Evolutionary conservation across 2,797 vertebrate species (phyloP), one percentile per base, ranked within the genome.

Genomic region (Danio tinwini): DNA sequence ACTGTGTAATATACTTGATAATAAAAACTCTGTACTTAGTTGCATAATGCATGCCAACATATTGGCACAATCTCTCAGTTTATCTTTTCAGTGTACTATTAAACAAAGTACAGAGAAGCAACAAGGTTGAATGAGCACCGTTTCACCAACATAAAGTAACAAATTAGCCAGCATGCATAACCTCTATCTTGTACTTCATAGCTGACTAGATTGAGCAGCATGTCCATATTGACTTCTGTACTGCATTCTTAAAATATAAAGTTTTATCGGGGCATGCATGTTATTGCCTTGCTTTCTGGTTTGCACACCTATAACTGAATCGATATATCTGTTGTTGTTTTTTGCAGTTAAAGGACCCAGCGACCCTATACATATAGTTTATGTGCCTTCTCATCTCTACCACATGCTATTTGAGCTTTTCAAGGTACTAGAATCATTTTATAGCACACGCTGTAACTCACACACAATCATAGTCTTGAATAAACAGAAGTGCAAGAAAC

Each of bases 351-450:
- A 98, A 91, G 82, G 55, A 77, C 88, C 94, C 0, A 90, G 84
- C 68, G 89, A 96, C 17, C 94, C 95, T 42, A 93, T 99, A 81
- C 93, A 91, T 85, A 97, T 99, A 0, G 98, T 99, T 0, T 99
- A 99, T 0, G 97, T 99, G 68, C 97, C 98, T 1, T 99, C 98
- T 44, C 98, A 99, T 84, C 96, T 99, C 45, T 99, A 98, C 88
- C 98, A 99, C 68, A 99, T 99, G 96, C 93, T 99, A 69, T 99
- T 99, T 91, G 98, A 99, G 88, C 96, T 99, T 47, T 98, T 99
- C 86, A 99, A 99, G 98, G 98, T 98, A 94, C 17, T n/a, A 55
- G 5, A 45, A 21, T 45, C 29, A 47, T n/a, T 81, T 29, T 45
- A 29, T 53, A 47, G 39, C 29, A 44, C 37, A 58, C n/a, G 39